Percentiles rank a stretch among this genome's conserved stretches.
These are phyloP conservation scores for Tribolium madens DNA, from an alignment of 1,140 invertebrate species.

Conservation along the genomic window DNA sequence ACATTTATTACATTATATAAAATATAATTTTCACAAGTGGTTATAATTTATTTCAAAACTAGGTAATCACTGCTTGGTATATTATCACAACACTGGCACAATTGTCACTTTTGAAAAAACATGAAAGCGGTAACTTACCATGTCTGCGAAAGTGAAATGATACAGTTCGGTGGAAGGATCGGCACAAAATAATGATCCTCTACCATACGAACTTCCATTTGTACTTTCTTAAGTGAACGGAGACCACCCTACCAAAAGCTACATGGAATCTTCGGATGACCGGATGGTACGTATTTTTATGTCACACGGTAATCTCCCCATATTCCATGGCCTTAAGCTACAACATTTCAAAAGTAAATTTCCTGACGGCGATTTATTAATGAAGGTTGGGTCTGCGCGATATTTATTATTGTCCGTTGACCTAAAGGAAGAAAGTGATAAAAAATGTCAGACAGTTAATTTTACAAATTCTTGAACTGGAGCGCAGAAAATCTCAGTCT, in stretches of 20 bases:
- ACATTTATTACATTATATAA: background rate
- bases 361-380: conserved; percentile 23
- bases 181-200: conserved; percentile 36
- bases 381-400: background rate
- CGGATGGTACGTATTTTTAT: conserved; percentile 7
- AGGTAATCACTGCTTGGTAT: no score
- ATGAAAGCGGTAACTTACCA: conserved; percentile 15
- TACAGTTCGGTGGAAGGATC: conserved; percentile 19
- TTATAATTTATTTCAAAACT: no score
- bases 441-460: background rate
- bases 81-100: conserved; percentile 6
- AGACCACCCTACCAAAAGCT: conserved; percentile 29
- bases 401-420: conserved; percentile 8
- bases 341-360: conserved; percentile 3
- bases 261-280: conserved; percentile 27
- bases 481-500: conserved; percentile 1
- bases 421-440: conserved; percentile 3
- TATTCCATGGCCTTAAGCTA: conserved; percentile 17
- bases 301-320: background rate
- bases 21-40: background rate
- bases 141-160: conserved; percentile 32
- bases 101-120: conserved; percentile 9
- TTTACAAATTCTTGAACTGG: background rate
- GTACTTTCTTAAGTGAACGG: conserved; percentile 44
- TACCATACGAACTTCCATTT: conserved; percentile 34